These are phyloP conservation scores for Platorchestia sp. DNA, from an alignment of 1,140 invertebrate species.

Conservation along the genomic window DNA sequence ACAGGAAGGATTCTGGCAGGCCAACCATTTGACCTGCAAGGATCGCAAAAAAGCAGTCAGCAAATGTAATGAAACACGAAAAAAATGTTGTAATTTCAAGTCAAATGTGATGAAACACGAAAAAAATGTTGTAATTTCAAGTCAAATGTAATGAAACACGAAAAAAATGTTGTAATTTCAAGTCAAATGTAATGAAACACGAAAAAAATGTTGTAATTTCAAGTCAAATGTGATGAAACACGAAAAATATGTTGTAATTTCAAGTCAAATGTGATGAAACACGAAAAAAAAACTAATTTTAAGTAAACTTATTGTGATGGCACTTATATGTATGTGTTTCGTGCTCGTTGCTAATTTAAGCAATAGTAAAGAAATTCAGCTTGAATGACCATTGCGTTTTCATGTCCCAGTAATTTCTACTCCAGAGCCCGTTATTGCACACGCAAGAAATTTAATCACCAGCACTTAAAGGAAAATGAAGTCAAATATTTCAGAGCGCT, in stretches of 20 bases:
- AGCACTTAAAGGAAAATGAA: constrained; percentile 24
- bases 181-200: not conserved
- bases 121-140: no score
- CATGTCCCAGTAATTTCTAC: not conserved
- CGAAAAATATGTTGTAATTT: not conserved
- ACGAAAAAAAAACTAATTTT: not conserved
- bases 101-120: no score
- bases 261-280: not conserved
- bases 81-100: not conserved
- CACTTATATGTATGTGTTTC: no score
- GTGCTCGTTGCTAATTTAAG: not conserved
- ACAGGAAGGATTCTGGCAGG: constrained; percentile 88
- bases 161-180: not conserved
- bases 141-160: not conserved
- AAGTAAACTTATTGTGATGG: no score
- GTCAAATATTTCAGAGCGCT: not conserved
- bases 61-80: not conserved
- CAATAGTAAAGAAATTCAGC: not conserved
- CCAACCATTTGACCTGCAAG: constrained; percentile 81
- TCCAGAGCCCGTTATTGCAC: not conserved
- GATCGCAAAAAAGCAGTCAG: not conserved
- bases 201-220: not conserved
- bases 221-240: not conserved
- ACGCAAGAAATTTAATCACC: constrained; percentile 28
- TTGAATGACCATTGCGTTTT: not conserved